phyloP scores from a whole-genome alignment of 2,113 vertebrate genomes.

The Phocoena sinus region DNA sequence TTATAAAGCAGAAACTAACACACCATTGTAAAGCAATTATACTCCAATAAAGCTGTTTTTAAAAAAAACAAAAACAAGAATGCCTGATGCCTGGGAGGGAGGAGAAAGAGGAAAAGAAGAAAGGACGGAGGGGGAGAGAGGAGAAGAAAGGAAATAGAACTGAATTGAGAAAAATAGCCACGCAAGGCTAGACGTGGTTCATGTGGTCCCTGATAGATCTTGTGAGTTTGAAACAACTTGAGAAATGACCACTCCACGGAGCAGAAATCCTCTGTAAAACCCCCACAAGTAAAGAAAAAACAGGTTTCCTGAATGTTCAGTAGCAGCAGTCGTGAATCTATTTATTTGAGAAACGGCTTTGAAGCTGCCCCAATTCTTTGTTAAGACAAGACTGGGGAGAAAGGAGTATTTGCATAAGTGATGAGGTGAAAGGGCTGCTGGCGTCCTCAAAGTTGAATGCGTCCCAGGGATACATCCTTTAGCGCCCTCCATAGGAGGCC shows the following conservation, averaged over 20 bases:
- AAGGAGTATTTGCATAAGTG: not conserved
- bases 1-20: no score
- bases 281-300: not conserved
- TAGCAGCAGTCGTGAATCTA: not conserved
- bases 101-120: not conserved
- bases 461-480: not conserved
- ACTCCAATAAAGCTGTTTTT: no score
- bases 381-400: not conserved
- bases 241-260: not conserved
- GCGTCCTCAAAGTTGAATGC: not conserved
- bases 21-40: no score
- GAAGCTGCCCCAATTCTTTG: not conserved
- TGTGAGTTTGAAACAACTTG: not conserved
- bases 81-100: not conserved
- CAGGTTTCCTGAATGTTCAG: not conserved
- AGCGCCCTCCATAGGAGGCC: not conserved
- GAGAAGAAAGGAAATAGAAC: not conserved
- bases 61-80: no score
- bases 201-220: not conserved
- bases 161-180: not conserved
- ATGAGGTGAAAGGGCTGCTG: not conserved
- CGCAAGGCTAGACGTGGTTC: not conserved
- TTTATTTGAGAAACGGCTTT: not conserved
- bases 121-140: not conserved
- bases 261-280: slow-evolving; percentile 6